Percentiles rank a stretch among this genome's conserved stretches.
phyloP scores from a whole-genome alignment of 1,140 invertebrate genomes.

The Protaetia brevitarsis region DNA sequence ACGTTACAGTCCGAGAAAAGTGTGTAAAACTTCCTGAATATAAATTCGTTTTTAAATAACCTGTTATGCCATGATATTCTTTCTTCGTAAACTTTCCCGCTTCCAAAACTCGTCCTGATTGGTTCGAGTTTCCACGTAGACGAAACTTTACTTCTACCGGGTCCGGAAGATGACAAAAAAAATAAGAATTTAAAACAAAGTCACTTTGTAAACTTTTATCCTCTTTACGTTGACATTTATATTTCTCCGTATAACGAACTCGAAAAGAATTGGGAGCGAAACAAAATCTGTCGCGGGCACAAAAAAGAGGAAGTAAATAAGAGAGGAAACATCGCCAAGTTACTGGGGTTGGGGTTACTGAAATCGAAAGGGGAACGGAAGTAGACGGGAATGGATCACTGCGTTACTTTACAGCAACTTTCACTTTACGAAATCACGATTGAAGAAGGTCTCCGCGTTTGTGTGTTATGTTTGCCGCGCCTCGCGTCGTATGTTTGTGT shows the following conservation, averaged over 20 bases:
- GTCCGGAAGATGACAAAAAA: background rate
- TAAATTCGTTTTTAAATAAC: background rate
- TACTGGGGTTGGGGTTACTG: background rate
- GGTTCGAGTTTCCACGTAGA: background rate
- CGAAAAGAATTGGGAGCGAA: background rate
- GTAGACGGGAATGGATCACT: background rate
- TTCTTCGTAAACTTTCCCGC: background rate
- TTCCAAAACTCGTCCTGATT: background rate
- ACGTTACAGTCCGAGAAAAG: no score
- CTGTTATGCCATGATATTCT: background rate
- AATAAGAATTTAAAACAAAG: constrained; percentile 6
- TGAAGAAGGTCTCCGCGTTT: background rate
- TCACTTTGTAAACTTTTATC: background rate
- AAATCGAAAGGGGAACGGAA: background rate
- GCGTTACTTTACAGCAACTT: constrained; percentile 7
- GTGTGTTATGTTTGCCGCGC: background rate
- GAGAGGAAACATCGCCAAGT: background rate
- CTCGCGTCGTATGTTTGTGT: background rate
- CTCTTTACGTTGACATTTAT: constrained; percentile 4
- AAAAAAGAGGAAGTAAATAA: background rate
- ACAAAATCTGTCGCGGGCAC: background rate
- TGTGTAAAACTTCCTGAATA: no score
- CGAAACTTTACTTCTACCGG: no score
- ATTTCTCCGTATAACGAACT: constrained; percentile 1
- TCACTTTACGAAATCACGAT: constrained; percentile 3